These are phyloP conservation scores for Ascidia mentula DNA, from an alignment of 23 tunicate species.

Conservation along the genomic window DNA sequence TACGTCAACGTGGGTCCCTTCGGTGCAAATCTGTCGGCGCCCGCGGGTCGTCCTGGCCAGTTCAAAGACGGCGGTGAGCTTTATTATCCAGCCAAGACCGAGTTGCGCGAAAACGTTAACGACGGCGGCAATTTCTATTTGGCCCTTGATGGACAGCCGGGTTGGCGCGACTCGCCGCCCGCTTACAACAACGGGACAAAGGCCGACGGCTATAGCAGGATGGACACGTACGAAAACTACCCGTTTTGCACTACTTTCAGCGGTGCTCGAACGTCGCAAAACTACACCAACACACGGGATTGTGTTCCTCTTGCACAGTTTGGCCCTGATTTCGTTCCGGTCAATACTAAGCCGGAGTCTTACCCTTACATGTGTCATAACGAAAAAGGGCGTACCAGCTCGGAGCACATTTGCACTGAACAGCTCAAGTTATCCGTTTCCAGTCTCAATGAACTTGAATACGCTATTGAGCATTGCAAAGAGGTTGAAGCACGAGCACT, in stretches of 20 bases:
- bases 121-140: slow-evolving; percentile 2
- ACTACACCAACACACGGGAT: not conserved
- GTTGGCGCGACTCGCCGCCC: slow-evolving; percentile 6
- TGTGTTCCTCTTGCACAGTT: not conserved
- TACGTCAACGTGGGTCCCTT: not conserved
- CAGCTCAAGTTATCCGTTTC: not conserved
- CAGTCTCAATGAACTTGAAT: slow-evolving; percentile 1
- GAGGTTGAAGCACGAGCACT: slow-evolving; percentile 5
- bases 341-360: not conserved
- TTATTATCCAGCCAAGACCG: not conserved
- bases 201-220: not conserved
- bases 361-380: not conserved
- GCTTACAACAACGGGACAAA: not conserved
- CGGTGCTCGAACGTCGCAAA: not conserved
- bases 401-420: not conserved
- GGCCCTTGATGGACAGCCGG: not conserved
- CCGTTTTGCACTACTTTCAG: not conserved
- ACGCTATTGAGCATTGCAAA: slow-evolving; percentile 1
- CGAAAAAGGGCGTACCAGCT: not conserved
- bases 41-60: not conserved
- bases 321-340: not conserved
- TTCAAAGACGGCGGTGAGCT: not conserved
- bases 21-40: slow-evolving; percentile 1
- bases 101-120: not conserved
- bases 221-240: slow-evolving; percentile 7